These are phyloP conservation scores for Galeruca laticollis DNA, from an alignment of 2,888 invertebrate species.

Conservation along the genomic window DNA sequence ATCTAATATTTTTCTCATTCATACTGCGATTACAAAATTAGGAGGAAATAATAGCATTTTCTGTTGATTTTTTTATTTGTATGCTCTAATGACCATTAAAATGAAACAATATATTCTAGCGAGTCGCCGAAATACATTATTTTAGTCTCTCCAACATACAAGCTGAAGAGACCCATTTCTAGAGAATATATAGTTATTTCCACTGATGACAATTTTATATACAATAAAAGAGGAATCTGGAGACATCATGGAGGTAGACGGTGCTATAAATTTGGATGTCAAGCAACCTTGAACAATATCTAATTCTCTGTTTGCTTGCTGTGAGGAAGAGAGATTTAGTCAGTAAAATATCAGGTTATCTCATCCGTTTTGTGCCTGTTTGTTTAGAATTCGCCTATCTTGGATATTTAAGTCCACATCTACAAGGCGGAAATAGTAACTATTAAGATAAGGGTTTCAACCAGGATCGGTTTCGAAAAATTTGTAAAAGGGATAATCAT, in stretches of 20 bases:
- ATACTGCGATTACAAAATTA: too few species aligned
- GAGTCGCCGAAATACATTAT: too few species aligned
- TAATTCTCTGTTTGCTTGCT: conserved; percentile 17
- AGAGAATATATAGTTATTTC: not conserved
- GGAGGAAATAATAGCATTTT: too few species aligned
- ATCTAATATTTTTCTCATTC: too few species aligned
- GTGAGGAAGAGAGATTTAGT: conserved; percentile 26
- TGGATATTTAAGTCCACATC: conserved; percentile 26
- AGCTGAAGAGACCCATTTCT: not conserved
- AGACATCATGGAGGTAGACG: not conserved
- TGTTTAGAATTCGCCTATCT: conserved; percentile 25
- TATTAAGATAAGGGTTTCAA: conserved; percentile 28
- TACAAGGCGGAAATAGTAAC: conserved; percentile 26
- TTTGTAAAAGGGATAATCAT: not conserved
- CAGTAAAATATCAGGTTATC: conserved; percentile 16
- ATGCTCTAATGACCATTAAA: too few species aligned
- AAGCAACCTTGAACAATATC: conserved; percentile 25
- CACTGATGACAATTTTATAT: conserved; percentile 5
- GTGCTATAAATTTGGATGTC: conserved; percentile 17
- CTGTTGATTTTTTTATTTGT: too few species aligned
- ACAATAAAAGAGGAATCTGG: not conserved
- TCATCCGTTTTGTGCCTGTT: conserved; percentile 30
- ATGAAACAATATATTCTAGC: too few species aligned
- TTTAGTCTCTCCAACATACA: too few species aligned
- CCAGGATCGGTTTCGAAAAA: not conserved